Percentiles rank a stretch among this genome's conserved stretches.
These are phyloP conservation scores for Catocala fraxini DNA, from an alignment of 2,888 invertebrate genomes.

Conservation along the genomic window DNA sequence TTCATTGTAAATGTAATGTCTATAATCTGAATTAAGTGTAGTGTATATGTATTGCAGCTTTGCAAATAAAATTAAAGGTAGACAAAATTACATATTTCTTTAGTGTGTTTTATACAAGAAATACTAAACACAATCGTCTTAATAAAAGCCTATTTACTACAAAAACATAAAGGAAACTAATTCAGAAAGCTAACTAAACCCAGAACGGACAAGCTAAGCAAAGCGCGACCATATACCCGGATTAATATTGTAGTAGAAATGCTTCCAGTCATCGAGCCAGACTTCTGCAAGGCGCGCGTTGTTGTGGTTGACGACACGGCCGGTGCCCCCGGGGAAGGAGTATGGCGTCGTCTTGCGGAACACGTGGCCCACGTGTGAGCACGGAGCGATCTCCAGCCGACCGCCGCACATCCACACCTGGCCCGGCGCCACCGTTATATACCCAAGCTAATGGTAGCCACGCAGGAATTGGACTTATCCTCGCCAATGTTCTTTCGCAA, in stretches of 20 bases:
- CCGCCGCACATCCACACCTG: constrained; percentile 99
- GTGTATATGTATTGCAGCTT: too few species aligned
- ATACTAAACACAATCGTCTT: too few species aligned
- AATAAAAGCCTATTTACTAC: too few species aligned
- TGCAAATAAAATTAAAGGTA: too few species aligned
- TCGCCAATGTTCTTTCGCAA: too few species aligned
- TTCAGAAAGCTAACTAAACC: constrained; percentile 3
- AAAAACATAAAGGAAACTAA: too few species aligned
- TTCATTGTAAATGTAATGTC: too few species aligned
- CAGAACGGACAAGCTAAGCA: constrained; percentile 15
- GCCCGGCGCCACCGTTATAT: constrained; percentile 53
- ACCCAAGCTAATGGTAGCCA: constrained; percentile 41
- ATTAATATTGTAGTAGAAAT: constrained; percentile 99
- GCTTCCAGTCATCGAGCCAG: constrained; percentile 99
- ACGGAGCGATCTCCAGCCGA: constrained; percentile 96
- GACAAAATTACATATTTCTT: too few species aligned
- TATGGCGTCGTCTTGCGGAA: constrained; percentile 99
- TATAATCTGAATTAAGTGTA: too few species aligned
- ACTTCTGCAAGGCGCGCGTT: constrained; percentile 99
- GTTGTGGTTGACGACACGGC: constrained; percentile 99
- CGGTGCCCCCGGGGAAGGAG: constrained; percentile 99
- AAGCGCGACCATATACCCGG: constrained; percentile 90
- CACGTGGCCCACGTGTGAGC: constrained; percentile 98
- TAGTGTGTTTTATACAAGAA: too few species aligned
- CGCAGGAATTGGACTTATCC: constrained; percentile 15